phyloP scores from a whole-genome alignment of 2,113 vertebrate genomes.

The Pedetes capensis region DNA sequence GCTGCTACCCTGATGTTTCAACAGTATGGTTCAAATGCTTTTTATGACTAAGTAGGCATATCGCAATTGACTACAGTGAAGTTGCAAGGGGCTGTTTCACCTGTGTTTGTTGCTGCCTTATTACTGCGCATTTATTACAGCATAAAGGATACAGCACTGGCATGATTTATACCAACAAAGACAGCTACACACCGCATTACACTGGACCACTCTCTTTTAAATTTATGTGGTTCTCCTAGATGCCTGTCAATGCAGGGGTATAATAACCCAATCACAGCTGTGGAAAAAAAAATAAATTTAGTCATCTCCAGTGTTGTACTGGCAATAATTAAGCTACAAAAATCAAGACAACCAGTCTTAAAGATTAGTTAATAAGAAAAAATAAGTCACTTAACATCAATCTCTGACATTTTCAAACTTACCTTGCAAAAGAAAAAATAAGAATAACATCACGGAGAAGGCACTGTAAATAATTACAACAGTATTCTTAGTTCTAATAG shows the following conservation, averaged over 20 bases:
- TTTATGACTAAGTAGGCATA: neutral
- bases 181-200: conserved; percentile 98
- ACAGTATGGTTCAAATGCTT: neutral
- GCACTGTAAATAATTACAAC: neutral
- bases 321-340: conserved; percentile 44
- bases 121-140: conserved; percentile 28
- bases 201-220: conserved; percentile 98
- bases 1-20: neutral
- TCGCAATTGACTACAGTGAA: conserved; percentile 44
- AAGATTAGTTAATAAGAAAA: neutral
- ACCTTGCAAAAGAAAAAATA: neutral
- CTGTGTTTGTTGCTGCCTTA: conserved; percentile 55
- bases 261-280: conserved; percentile 94
- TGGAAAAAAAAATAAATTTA: conserved; percentile 74
- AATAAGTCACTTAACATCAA: conserved; percentile 8
- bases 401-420: conserved; percentile 51
- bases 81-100: neutral
- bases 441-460: neutral
- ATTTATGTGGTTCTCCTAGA: conserved; percentile 95
- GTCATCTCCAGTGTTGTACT: conserved; percentile 37
- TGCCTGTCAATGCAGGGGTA: conserved; percentile 96
- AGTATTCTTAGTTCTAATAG: neutral
- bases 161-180: conserved; percentile 98
- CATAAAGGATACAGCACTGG: conserved; percentile 96
- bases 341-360: conserved; percentile 7